Evolutionary conservation across 2,888 invertebrate genomes (phyloP), one percentile per base, ranked within the genome.

Genomic region (Carcina quercana): DNA sequence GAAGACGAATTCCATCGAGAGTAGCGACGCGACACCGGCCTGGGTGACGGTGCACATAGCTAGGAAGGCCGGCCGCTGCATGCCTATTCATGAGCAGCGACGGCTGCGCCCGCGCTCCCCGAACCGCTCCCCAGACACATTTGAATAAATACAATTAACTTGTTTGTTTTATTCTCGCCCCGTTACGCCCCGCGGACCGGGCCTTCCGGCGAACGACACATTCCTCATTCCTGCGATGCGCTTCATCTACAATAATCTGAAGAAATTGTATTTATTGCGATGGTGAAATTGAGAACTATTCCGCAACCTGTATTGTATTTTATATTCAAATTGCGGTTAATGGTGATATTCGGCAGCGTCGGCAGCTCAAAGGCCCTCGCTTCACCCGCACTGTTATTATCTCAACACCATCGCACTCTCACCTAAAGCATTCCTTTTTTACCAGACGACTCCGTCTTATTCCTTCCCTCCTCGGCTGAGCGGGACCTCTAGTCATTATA

Each of bases 101-200:
- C 76, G 73, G 74, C 75, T 71, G 78, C 60, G 57, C 59, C 57
- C 57, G 47, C 52, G 43, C 49, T 49, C 47, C 56, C 61, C 59
- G 60, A 52, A 50, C 52, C 67, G 52, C 50, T 47, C 56, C 61
- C 59, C 61, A 52, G 49, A 51, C 67, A 52, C 71, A 82, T 83
- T 82, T 80, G 73, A 83, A 83, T 82, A 83, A 80, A 82, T 79
- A 83, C 80, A 80, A 83, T 83, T 83, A 80, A 76, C 79, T 83
- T 82, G 79, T 83, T 82, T 83, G 82, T 79, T 80, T 80, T 79
- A 34, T 34, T 67, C 68, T 64, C 64, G 61, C 58, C 67, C 62
- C 50, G 59, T 54, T 55, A 63, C 68, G 63, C 68, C 68, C 69
- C 49, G 53, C 25, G 57, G 59, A 59, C 59, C 58, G 58, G 50